Conservation (phyloP, 1,140 invertebrate genomes). For the Apis mellifera region DNA sequence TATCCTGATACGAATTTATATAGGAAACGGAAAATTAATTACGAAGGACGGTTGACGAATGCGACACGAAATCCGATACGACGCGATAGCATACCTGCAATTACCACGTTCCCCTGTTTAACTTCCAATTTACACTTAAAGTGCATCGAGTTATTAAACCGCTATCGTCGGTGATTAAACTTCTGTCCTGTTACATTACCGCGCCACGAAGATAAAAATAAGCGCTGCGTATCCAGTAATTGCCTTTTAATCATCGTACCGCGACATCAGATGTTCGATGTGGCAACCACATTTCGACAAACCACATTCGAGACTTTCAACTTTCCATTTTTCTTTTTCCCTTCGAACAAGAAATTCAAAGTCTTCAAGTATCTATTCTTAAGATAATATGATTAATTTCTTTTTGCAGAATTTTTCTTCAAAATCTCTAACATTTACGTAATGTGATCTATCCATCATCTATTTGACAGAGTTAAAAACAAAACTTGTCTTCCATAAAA, state of each 20-base stretch:
- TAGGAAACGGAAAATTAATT: neutral
- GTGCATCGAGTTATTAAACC: neutral
- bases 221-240: neutral
- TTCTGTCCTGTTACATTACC: neutral
- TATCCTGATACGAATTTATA: neutral
- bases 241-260: neutral
- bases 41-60: neutral
- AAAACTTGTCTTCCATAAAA: no score
- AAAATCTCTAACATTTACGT: no score
- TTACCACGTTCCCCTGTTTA: neutral
- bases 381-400: no score
- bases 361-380: no score
- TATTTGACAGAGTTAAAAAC: no score
- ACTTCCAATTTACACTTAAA: conserved; percentile 7
- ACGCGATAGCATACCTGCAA: neutral
- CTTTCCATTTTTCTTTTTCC: neutral
- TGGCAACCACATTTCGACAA: neutral
- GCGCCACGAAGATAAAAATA: neutral
- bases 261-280: neutral
- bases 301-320: neutral
- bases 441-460: no score
- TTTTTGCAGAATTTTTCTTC: no score
- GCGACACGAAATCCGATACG: neutral
- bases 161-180: neutral
- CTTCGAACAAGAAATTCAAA: no score